Percentiles rank a stretch among this genome's conserved stretches.
Conservation (phyloP, 2,797 vertebrate genomes). For the Ciconia nigra region DNA sequence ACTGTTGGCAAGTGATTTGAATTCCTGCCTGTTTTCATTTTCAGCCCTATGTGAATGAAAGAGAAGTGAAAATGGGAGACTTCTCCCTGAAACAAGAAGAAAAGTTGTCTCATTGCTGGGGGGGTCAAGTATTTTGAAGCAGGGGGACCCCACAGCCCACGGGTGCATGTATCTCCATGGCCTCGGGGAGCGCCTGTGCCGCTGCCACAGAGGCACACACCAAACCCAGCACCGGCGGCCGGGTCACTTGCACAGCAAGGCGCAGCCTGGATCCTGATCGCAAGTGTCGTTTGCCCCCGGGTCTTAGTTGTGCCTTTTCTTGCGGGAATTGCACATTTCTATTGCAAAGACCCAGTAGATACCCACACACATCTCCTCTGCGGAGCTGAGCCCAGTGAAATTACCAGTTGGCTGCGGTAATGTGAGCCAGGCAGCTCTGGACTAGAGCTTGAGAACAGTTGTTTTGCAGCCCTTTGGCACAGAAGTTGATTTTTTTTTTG, state of each 20-base stretch:
- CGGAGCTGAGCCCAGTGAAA: background rate
- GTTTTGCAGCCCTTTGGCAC: background rate
- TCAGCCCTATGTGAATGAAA: background rate
- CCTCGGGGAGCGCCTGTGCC: accelerated
- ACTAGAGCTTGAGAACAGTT: background rate
- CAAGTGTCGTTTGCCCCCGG: accelerated
- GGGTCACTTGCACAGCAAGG: background rate
- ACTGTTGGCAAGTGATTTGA: background rate
- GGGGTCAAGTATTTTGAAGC: background rate
- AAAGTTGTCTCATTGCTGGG: background rate
- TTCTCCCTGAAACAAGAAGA: background rate
- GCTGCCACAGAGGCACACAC: accelerated
- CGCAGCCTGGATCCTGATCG: background rate
- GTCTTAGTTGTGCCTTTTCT: background rate
- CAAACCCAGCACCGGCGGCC: background rate
- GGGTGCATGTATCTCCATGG: accelerated
- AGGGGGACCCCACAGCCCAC: background rate
- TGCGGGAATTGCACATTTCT: background rate
- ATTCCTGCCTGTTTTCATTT: background rate
- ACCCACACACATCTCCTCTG: background rate
- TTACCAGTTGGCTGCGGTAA: background rate
- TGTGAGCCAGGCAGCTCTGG: background rate
- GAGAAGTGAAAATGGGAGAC: background rate
- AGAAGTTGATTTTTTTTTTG: background rate
- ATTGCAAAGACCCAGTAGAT: background rate